Evolutionary conservation across 2,113 vertebrate species (phyloP), one percentile per base, ranked within the genome.

Genomic region (Carassius auratus): DNA sequence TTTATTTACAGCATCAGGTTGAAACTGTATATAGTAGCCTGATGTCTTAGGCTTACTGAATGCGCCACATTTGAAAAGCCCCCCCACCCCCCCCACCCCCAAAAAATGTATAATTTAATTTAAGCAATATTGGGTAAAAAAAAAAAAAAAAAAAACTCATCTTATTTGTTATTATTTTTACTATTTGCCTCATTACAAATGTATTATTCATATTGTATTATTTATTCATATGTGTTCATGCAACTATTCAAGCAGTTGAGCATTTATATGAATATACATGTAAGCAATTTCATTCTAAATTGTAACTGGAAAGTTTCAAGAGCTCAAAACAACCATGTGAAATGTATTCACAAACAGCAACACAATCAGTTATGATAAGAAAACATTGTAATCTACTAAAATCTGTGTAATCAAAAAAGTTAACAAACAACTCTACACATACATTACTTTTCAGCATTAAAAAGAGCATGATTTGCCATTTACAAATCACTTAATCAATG

Each of bases 401-500:
- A 19, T 38, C 17, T 21, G 8, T 8, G 30, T 38, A 78, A 84
- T 19, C 61, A 77, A 77, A 52, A 76, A 76, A 0, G 17, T 33
- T 26, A 62, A 36, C 21, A 8, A 84, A 84, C 14, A 38, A 26
- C 17, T 76, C 50, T 62, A 57, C 64, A 50, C 78, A 85, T 71
- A 48, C 17, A 45, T 9, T 45, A 45, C 8, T 23, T 82, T 84
- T 85, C 21, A 59, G 55, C 23, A 84, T 55, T 73, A 50, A 55
- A 81, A 78, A 77, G 42, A 85, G 77, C 84, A 81, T 26, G 9
- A 59, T 85, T 42, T 76, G 75, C 33, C 74, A 86, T 91, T 89
- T 90, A 91, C 91, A 91, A 91, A 92, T 91, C 90, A 92, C 88
- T 93, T 93, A 90, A 89, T 84, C 57, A 26, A 73, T 87, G 59